A percentile compares a stretch with the other conserved stretches of the same genome.
phyloP scores from a whole-genome alignment of 1,140 invertebrate species.

The Plutomurus gul region DNA sequence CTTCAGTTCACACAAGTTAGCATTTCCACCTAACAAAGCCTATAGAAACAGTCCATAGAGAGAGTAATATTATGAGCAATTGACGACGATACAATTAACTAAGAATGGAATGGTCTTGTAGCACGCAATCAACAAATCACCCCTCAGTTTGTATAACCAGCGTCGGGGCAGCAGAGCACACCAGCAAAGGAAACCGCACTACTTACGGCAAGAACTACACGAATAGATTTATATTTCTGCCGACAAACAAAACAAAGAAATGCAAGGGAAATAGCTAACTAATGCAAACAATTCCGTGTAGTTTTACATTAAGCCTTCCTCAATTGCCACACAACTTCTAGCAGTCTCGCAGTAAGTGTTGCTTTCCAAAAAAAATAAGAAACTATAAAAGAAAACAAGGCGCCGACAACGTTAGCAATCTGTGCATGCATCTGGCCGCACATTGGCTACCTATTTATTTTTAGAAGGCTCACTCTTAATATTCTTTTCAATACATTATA shows the following conservation, averaged over 20 bases:
- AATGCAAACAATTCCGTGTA: not conserved
- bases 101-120: slow-evolving; percentile 9
- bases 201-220: not conserved
- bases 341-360: too few species aligned
- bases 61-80: not conserved
- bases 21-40: too few species aligned
- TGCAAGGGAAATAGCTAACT: not conserved
- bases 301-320: too few species aligned
- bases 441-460: not conserved
- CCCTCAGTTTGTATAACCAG: not conserved
- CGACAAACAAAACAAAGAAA: slow-evolving; percentile 11
- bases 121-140: slow-evolving; percentile 45
- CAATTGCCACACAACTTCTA: too few species aligned
- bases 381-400: too few species aligned
- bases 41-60: not conserved
- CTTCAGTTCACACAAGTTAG: not conserved
- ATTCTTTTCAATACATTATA: too few species aligned
- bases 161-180: not conserved
- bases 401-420: slow-evolving; percentile 17
- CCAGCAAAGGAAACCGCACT: slow-evolving; percentile 2
- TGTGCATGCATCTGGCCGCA: not conserved
- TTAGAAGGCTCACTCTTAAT: not conserved
- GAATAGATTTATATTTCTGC: not conserved
- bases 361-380: too few species aligned
- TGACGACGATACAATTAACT: slow-evolving; percentile 34